Conservation (phyloP, 2,113 vertebrate genomes). For the Osmerus eperlanus region DNA sequence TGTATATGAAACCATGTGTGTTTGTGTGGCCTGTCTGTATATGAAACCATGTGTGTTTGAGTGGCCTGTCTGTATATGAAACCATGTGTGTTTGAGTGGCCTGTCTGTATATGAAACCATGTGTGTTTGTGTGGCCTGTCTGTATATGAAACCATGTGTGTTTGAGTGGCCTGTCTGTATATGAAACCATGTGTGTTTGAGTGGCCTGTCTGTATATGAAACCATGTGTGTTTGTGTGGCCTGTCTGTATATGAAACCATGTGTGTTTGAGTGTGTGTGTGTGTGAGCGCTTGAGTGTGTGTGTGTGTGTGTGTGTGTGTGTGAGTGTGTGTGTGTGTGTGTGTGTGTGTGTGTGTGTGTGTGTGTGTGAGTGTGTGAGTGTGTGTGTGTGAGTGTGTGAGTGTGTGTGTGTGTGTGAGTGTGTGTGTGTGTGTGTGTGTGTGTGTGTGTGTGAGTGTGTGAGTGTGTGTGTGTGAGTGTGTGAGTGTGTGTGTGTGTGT, state of each 20-base stretch:
- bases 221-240: background rate
- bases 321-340: no score
- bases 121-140: no score
- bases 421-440: no score
- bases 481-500: no score
- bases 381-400: no score
- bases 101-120: background rate
- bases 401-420: background rate
- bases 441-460: background rate
- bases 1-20: background rate
- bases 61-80: background rate
- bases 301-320: background rate
- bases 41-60: background rate
- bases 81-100: background rate
- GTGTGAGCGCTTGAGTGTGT: background rate
- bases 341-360: no score
- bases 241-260: background rate
- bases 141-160: background rate
- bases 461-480: background rate
- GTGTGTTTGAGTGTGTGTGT: no score
- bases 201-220: background rate
- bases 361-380: background rate
- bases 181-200: background rate
- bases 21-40: no score
- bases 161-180: background rate